Evolutionary conservation across 2,797 vertebrate species (phyloP).

Genomic region (Esox lucius): DNA sequence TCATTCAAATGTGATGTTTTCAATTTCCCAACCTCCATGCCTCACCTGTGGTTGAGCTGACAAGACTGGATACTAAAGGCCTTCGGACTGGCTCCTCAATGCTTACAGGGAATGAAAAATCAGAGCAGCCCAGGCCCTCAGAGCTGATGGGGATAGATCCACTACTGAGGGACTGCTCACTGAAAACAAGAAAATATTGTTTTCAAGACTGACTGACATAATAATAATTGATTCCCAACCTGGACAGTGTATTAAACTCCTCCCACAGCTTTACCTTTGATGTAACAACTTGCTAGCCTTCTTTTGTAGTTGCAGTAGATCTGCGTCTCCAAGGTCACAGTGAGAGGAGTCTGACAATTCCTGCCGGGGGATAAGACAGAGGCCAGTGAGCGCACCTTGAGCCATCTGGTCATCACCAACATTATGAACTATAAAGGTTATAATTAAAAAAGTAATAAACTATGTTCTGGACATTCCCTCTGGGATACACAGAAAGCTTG

Average conservation of each 20-base stretch:
- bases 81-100: conserved; percentile 55
- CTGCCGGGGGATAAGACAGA: conserved; percentile 31
- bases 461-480: neutral
- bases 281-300: conserved; percentile 76
- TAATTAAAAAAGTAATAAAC: neutral
- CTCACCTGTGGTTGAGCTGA: conserved; percentile 56
- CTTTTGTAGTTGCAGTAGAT: conserved; percentile 79
- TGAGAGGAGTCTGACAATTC: conserved; percentile 64
- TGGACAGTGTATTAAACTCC: neutral
- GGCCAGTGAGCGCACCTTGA: neutral
- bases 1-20: neutral
- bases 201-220: neutral
- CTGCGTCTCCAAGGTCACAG: conserved; percentile 72
- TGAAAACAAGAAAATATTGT: conserved; percentile 33
- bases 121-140: conserved; percentile 70
- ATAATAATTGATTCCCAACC: neutral
- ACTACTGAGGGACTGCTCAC: conserved; percentile 64
- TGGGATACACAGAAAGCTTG: neutral
- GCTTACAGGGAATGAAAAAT: conserved; percentile 65
- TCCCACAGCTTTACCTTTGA: conserved; percentile 67
- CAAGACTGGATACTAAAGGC: conserved; percentile 50
- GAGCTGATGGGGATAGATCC: conserved; percentile 71
- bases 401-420: neutral
- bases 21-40: neutral
- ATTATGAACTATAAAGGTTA: neutral